Evolutionary conservation across 2,888 invertebrate species (phyloP).

Genomic region (Anodontia alba): DNA sequence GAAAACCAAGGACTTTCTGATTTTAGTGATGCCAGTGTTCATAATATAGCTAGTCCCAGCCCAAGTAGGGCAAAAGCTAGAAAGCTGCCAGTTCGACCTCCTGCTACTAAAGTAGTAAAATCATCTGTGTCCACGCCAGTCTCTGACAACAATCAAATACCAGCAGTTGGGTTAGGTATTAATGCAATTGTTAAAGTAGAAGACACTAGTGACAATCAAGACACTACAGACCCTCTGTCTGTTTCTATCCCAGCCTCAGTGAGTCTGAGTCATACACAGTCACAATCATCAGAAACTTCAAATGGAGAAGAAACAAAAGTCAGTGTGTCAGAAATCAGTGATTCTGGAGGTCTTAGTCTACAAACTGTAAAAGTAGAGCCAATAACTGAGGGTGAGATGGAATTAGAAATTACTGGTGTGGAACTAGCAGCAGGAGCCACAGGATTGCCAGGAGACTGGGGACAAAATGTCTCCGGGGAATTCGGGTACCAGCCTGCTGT

Average conservation of each 20-base stretch:
- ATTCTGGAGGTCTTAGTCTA: no score
- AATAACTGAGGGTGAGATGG: neutral
- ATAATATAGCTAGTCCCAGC: no score
- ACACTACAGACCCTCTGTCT: neutral
- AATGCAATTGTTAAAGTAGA: neutral
- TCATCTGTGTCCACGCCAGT: neutral
- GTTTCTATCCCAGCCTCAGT: neutral
- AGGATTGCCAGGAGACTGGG: neutral
- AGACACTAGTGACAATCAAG: neutral
- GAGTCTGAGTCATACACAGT: neutral
- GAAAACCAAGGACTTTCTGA: neutral
- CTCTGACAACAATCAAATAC: neutral
- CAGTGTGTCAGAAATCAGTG: neutral
- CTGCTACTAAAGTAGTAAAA: no score
- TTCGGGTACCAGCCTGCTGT: neutral
- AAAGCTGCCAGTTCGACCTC: no score
- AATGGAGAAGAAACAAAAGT: neutral
- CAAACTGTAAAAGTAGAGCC: neutral
- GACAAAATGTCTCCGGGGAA: neutral
- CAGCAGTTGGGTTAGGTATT: no score
- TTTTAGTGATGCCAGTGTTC: neutral
- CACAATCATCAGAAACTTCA: neutral
- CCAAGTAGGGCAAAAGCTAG: no score
- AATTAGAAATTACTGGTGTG: neutral
- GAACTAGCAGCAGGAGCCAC: neutral